phyloP scores from a whole-genome alignment of 1,140 invertebrate species.

The Drosophila bifasciata region DNA sequence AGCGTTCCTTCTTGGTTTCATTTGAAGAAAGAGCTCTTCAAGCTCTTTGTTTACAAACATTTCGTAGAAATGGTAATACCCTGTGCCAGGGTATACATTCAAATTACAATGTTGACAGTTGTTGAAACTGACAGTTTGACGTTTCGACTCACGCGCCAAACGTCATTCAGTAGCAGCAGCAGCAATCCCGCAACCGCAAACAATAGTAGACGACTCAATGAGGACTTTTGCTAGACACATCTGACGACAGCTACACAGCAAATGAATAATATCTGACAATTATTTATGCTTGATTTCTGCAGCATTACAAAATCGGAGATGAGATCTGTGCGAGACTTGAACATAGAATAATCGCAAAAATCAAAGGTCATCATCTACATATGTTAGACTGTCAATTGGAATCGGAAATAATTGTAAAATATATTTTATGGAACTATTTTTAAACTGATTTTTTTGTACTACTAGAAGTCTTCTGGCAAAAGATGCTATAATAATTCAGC shows the following conservation, averaged over 20 bases:
- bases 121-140: slow-evolving; percentile 72
- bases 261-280: slow-evolving; percentile 67
- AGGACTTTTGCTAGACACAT: slow-evolving; percentile 52
- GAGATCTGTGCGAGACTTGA: slow-evolving; percentile 34
- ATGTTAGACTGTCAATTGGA: slow-evolving; percentile 18
- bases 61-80: no score
- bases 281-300: slow-evolving; percentile 46
- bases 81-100: no score
- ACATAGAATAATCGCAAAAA: slow-evolving; percentile 37
- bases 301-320: slow-evolving; percentile 32
- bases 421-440: no score
- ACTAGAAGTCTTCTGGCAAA: no score
- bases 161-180: slow-evolving; percentile 36
- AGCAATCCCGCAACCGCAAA: slow-evolving; percentile 22
- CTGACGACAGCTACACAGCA: slow-evolving; percentile 38
- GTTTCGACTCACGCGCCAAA: slow-evolving; percentile 74
- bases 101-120: slow-evolving; percentile 55
- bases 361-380: slow-evolving; percentile 42
- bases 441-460: no score
- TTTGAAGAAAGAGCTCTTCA: not conserved
- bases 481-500: no score
- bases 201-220: slow-evolving; percentile 61
- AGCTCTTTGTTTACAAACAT: slow-evolving; percentile 1
- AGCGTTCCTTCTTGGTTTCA: no score
- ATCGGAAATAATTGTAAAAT: slow-evolving; percentile 16